phyloP scores from a whole-genome alignment of 2,113 vertebrate species.

The Malaclemys terrapin region DNA sequence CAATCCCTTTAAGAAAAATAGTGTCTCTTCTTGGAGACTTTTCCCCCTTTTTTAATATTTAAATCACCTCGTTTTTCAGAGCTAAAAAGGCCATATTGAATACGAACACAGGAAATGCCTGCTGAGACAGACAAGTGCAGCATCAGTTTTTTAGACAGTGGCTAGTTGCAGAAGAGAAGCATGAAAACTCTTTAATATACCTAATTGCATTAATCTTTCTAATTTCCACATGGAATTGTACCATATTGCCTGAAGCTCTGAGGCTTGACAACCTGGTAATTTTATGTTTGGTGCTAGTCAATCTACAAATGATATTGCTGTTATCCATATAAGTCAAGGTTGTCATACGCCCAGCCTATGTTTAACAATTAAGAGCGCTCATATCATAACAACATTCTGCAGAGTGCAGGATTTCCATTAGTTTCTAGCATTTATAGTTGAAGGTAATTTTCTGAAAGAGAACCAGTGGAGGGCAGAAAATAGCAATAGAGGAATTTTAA shows the following conservation, averaged over 20 bases:
- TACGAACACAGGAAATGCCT: neutral
- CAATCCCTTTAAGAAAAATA: neutral
- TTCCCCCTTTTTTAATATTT: neutral
- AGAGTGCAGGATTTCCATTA: neutral
- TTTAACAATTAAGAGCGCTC: neutral
- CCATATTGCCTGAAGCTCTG: neutral
- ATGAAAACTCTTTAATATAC: neutral
- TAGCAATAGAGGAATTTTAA: neutral
- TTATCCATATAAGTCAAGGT: neutral
- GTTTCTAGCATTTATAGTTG: neutral
- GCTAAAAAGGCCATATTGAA: neutral
- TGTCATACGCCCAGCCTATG: neutral
- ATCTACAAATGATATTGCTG: neutral
- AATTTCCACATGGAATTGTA: neutral
- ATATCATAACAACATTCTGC: neutral
- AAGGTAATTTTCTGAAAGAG: neutral
- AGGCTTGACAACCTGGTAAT: neutral
- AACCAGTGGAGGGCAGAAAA: neutral
- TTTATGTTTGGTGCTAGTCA: neutral
- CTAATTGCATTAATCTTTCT: neutral
- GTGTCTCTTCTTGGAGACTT: neutral
- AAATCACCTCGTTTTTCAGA: neutral
- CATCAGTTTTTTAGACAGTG: neutral
- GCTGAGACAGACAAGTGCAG: neutral
- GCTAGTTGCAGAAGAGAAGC: neutral